Conservation (phyloP, 2,797 vertebrate genomes). For the Crenichthys baileyi region DNA sequence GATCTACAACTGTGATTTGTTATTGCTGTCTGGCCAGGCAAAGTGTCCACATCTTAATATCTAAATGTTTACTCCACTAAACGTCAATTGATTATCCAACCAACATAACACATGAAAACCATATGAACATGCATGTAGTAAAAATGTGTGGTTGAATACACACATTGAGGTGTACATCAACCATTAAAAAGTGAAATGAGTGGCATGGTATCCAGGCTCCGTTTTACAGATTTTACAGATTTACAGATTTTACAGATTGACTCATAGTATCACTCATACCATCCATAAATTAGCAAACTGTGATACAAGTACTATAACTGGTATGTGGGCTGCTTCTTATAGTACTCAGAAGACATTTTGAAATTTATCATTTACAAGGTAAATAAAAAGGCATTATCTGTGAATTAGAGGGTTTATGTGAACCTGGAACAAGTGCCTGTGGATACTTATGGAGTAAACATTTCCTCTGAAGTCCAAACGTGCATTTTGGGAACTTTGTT, state of each 20-base stretch:
- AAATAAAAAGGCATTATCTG: neutral
- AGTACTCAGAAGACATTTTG: neutral
- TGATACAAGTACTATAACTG: neutral
- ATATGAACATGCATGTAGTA: constrained; percentile 49
- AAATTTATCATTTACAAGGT: neutral
- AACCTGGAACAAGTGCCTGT: neutral
- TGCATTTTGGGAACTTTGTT: neutral
- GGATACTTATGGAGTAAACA: neutral
- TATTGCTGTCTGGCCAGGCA: constrained; percentile 58
- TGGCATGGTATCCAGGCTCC: constrained; percentile 53
- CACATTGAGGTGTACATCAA: constrained; percentile 72
- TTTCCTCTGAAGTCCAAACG: neutral
- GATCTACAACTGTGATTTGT: constrained; percentile 66
- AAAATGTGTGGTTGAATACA: constrained; percentile 60
- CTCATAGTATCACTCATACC: constrained; percentile 11
- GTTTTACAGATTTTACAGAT: constrained; percentile 56
- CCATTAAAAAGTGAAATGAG: constrained; percentile 66
- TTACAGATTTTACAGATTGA: constrained; percentile 53
- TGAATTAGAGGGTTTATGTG: neutral
- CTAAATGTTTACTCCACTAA: constrained; percentile 51
- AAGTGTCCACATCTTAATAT: constrained; percentile 54
- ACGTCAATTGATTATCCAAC: constrained; percentile 43
- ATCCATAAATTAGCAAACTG: constrained; percentile 2
- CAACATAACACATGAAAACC: constrained; percentile 48
- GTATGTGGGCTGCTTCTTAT: neutral